Evolutionary conservation across 2,113 vertebrate genomes (phyloP).

Genomic region (Eulemur rufifrons): DNA sequence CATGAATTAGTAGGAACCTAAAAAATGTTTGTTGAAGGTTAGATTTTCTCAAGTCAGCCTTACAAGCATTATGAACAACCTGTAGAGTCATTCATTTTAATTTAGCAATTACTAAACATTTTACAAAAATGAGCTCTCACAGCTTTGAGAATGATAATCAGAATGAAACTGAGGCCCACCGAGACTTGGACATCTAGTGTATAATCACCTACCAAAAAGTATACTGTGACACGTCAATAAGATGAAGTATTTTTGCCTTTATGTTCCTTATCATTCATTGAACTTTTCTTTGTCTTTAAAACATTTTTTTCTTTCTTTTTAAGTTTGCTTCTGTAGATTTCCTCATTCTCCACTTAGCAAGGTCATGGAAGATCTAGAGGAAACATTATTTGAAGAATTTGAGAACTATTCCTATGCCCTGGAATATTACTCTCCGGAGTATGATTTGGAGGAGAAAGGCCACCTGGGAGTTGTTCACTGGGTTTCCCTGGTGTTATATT

Average conservation of each 20-base stretch:
- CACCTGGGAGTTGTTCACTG: slow-evolving; percentile 87
- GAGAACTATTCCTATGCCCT: slow-evolving; percentile 84
- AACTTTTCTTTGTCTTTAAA: not conserved
- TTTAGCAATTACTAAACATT: not conserved
- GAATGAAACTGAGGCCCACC: not conserved
- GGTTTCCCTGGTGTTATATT: slow-evolving; percentile 91
- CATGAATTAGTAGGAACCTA: slow-evolving; percentile 25
- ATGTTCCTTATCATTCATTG: not conserved
- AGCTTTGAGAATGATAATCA: not conserved
- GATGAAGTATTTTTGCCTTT: not conserved
- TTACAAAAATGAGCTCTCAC: not conserved
- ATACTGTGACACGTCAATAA: not conserved
- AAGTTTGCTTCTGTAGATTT: slow-evolving; percentile 46
- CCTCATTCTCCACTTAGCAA: slow-evolving; percentile 59
- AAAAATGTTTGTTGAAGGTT: not conserved
- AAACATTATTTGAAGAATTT: slow-evolving; percentile 75
- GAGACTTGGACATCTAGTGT: not conserved
- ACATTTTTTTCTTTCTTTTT: not conserved
- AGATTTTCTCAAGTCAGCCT: not conserved
- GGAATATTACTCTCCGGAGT: slow-evolving; percentile 74
- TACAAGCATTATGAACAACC: not conserved
- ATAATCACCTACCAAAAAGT: not conserved
- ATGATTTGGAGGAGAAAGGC: slow-evolving; percentile 74
- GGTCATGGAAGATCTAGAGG: slow-evolving; percentile 75
- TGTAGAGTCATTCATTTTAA: not conserved